phyloP scores from a whole-genome alignment of 2,113 vertebrate species.

The Passer montanus region DNA sequence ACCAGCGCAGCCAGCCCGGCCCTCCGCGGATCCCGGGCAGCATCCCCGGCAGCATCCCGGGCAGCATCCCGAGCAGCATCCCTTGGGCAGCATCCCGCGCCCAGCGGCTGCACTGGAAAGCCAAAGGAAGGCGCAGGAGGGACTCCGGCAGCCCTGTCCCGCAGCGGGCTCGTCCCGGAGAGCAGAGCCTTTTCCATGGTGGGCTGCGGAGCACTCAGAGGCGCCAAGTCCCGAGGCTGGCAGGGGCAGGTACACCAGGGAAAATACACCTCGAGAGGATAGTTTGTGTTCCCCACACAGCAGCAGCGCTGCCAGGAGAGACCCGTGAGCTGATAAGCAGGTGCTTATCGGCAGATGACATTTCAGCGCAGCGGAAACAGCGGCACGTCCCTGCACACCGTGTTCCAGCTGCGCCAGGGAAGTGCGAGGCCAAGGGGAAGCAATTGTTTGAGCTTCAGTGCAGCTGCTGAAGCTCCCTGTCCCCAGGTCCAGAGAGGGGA shows the following conservation, averaged over 20 bases:
- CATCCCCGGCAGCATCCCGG: too few species aligned
- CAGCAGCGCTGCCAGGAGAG: not conserved
- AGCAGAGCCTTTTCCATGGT: not conserved
- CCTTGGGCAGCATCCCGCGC: rapidly evolving
- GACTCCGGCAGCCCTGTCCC: not conserved
- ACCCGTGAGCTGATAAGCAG: not conserved
- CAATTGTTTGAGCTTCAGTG: not conserved
- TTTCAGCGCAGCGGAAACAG: rapidly evolving
- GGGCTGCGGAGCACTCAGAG: not conserved
- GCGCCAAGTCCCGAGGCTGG: rapidly evolving
- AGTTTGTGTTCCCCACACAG: not conserved
- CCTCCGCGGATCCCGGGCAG: too few species aligned
- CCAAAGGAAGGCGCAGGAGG: not conserved
- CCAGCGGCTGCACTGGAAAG: not conserved
- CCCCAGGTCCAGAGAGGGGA: not conserved
- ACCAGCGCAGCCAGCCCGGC: too few species aligned
- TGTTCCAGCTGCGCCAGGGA: not conserved
- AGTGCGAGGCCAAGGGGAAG: not conserved
- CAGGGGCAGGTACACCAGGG: not conserved
- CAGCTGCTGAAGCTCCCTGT: not conserved
- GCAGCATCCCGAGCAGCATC: too few species aligned
- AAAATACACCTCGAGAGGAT: not conserved
- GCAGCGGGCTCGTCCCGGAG: not conserved
- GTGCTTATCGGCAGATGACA: not conserved
- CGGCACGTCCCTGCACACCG: rapidly evolving